Percentiles rank a stretch among this genome's conserved stretches.
Evolutionary conservation across 1,140 invertebrate species (phyloP).

Genomic region (Orius laevigatus): DNA sequence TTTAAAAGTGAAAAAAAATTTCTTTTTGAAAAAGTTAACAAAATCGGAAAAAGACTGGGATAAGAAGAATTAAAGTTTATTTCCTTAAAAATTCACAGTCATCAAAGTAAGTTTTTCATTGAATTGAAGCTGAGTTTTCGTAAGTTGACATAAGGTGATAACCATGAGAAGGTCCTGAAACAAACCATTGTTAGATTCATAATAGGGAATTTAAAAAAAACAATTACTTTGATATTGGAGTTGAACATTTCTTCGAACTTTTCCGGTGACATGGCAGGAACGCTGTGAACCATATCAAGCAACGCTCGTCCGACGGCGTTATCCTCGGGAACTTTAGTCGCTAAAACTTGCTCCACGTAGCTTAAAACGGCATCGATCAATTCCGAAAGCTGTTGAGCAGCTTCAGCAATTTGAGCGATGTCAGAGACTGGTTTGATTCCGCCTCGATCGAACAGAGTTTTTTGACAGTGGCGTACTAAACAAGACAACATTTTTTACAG

Average conservation of each 20-base stretch:
- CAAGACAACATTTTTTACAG: conserved; percentile 9
- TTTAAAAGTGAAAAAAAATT: no score
- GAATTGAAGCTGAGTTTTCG: conserved; percentile 84
- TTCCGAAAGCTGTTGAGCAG: conserved; percentile 52
- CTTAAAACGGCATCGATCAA: conserved; percentile 64
- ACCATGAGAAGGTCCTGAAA: conserved; percentile 85
- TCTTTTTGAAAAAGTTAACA: no score
- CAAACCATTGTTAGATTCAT: no score
- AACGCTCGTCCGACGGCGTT: conserved; percentile 70
- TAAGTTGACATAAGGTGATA: conserved; percentile 85
- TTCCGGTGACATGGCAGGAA: conserved; percentile 76
- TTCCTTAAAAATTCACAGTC: no score
- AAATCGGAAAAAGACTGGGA: no score
- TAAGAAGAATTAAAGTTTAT: no score
- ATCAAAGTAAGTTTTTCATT: conserved; percentile 80
- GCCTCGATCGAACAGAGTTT: conserved; percentile 39
- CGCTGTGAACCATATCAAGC: conserved; percentile 74
- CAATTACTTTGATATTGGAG: conserved; percentile 69
- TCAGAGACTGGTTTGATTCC: conserved; percentile 66
- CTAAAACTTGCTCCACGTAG: conserved; percentile 78
- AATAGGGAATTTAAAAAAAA: conserved; percentile 1
- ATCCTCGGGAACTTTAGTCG: conserved; percentile 45
- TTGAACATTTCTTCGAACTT: conserved; percentile 92
- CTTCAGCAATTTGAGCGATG: conserved; percentile 69
- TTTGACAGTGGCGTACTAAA: conserved; percentile 51